Base-by-base conservation (phyloP, 2,113 vertebrate genomes). In the Oryzias celebensis region DNA sequence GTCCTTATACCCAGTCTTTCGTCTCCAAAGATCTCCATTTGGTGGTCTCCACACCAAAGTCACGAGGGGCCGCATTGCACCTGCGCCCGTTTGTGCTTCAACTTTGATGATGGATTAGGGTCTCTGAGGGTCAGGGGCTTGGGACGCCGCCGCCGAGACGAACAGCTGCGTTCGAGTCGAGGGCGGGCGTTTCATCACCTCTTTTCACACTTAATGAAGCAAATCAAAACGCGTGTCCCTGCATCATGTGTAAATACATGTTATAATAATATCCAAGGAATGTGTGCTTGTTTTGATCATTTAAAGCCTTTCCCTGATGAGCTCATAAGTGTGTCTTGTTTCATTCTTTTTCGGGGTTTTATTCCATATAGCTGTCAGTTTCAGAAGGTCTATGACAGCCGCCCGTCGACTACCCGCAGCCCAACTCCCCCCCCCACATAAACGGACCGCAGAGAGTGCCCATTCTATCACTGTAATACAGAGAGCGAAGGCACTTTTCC, bases 101-200 rank as follows among this genome's bases (percentile, higher is more conserved):
- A 82, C 70, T 65, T 52, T 63, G 58, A 74, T 90, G 90, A 92
- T 91, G 85, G 87, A 91, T 91, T 87, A 71, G 86, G 88, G 87
- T 90, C 80, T 69, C 48, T 53, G 55, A 23, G 78, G 90, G 88
- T 91, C 75, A 46, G 61, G 59, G 84, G 85, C 87, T 83, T 84
- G 80, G 61, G 47, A 80, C 86, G 83, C 85, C 83, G 75, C 81
- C 73, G 85, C 83, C 85, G 86, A 90, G 85, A 80, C 83, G 87
- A 88, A 89, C 90, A 90, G 90, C 90, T 91, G 90, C 73, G 83
- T 78, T 85, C 56, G 71, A 87, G 83, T 90, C 68, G 50, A 75
- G 74, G 78, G 82, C 84, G 87, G 89, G 83, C 85, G 87, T 82
- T 91, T 89, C 84, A 86, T 70, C 74, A 78, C 70, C 54, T 82